A percentile compares a stretch with the other conserved stretches of the same genome.
These are phyloP conservation scores for Karalla daura DNA, from an alignment of 2,797 vertebrate genomes.

Conservation along the genomic window DNA sequence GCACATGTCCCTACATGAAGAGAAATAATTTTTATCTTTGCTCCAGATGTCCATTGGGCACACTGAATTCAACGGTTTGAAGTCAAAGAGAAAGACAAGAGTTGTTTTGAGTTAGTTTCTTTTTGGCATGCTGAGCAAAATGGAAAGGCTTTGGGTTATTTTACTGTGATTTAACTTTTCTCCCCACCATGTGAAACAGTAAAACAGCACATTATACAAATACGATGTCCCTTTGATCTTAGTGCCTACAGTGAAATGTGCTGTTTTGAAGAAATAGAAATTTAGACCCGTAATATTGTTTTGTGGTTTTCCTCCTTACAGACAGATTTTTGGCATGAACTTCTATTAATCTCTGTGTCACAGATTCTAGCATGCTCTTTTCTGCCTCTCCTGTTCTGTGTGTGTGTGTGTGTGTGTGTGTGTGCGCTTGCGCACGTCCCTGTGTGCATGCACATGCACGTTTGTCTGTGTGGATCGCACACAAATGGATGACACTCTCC, in stretches of 20 bases:
- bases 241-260: constrained; percentile 45
- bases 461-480: too few species aligned
- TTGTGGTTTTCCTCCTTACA: constrained; percentile 45
- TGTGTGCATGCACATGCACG: not conserved
- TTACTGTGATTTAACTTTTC: constrained; percentile 55
- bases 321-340: constrained; percentile 46
- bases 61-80: constrained; percentile 38
- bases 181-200: constrained; percentile 38
- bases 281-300: constrained; percentile 50
- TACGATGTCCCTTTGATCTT: constrained; percentile 56
- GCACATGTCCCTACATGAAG: not conserved
- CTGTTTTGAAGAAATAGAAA: constrained; percentile 61
- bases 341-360: constrained; percentile 56
- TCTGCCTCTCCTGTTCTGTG: constrained; percentile 24
- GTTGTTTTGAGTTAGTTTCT: constrained; percentile 39
- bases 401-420: not conserved
- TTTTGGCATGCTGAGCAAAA: constrained; percentile 54
- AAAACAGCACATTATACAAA: constrained; percentile 51
- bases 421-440: too few species aligned
- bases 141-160: constrained; percentile 54
- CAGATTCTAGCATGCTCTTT: constrained; percentile 51
- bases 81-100: constrained; percentile 26
- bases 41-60: constrained; percentile 31
- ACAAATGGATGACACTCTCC: constrained; percentile 16
- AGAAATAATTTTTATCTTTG: constrained; percentile 17